These are phyloP conservation scores for Heliconius hewitsoni DNA, from an alignment of 1,140 invertebrate species.

Conservation along the genomic window DNA sequence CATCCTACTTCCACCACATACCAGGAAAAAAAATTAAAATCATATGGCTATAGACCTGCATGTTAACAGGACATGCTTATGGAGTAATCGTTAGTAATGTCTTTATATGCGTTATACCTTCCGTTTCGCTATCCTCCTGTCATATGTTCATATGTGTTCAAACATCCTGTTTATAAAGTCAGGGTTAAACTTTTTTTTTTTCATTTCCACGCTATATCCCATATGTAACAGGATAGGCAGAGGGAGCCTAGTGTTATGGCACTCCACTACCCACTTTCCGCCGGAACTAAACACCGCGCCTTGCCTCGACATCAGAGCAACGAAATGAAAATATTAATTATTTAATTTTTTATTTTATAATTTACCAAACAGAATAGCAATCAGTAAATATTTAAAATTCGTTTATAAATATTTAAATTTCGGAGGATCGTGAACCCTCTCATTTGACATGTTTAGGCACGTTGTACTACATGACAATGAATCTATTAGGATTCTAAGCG, in stretches of 20 bases:
- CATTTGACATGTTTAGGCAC: slow-evolving; percentile 15
- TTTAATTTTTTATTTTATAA: neutral
- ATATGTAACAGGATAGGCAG: no score
- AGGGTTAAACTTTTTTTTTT: neutral
- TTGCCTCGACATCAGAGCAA: neutral
- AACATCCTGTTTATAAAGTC: neutral
- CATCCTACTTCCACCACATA: slow-evolving; percentile 38
- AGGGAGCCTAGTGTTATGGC: no score
- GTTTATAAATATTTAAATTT: no score
- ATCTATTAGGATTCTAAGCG: slow-evolving; percentile 63
- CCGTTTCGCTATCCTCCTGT: neutral
- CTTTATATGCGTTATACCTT: slow-evolving; percentile 2
- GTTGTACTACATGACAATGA: slow-evolving; percentile 49
- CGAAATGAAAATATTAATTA: neutral
- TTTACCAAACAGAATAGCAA: no score
- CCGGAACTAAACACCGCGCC: no score
- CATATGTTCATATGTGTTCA: neutral
- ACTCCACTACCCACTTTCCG: no score
- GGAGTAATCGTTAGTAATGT: slow-evolving; percentile 2
- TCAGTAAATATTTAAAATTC: no score
- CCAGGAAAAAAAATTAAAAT: slow-evolving; percentile 34
- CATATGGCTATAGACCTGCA: slow-evolving; percentile 17
- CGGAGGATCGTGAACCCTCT: slow-evolving; percentile 26
- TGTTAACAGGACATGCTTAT: slow-evolving; percentile 21
- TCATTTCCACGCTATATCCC: no score